These are phyloP conservation scores for Zaprionus davidi DNA, from an alignment of 1,140 invertebrate genomes.

Conservation along the genomic window DNA sequence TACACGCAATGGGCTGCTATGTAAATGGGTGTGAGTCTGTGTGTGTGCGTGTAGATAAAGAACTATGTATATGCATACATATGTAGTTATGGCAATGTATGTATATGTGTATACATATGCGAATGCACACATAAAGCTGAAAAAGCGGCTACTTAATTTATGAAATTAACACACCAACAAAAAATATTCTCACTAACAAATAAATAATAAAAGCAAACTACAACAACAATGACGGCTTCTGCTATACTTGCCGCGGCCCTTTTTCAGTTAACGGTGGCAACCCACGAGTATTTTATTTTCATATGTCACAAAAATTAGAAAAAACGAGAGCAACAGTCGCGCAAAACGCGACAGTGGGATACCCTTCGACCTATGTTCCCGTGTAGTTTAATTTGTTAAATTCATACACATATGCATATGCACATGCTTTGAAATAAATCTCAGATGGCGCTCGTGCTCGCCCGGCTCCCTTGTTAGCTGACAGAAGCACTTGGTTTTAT, in stretches of 20 bases:
- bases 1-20: conserved; percentile 21
- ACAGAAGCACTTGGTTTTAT: no score
- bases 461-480: no score
- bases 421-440: no score
- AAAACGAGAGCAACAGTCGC: no score
- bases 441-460: no score
- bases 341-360: no score
- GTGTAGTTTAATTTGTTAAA: no score
- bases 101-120: not conserved
- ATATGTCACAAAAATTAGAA: conserved; percentile 68
- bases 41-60: not conserved
- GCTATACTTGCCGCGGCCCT: conserved; percentile 46
- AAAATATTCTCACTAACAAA: conserved; percentile 51
- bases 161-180: conserved; percentile 74
- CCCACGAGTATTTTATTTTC: conserved; percentile 59
- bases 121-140: conserved; percentile 25
- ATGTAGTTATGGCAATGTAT: not conserved
- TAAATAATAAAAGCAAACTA: conserved; percentile 65
- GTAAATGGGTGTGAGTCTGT: not conserved
- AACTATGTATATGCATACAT: conserved; percentile 13
- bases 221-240: conserved; percentile 18
- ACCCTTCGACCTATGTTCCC: no score
- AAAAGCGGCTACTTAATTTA: conserved; percentile 65
- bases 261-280: conserved; percentile 51
- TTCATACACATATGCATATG: no score